These are phyloP conservation scores for Xylocopa sonorina DNA, from an alignment of 1,140 invertebrate genomes.

Conservation along the genomic window DNA sequence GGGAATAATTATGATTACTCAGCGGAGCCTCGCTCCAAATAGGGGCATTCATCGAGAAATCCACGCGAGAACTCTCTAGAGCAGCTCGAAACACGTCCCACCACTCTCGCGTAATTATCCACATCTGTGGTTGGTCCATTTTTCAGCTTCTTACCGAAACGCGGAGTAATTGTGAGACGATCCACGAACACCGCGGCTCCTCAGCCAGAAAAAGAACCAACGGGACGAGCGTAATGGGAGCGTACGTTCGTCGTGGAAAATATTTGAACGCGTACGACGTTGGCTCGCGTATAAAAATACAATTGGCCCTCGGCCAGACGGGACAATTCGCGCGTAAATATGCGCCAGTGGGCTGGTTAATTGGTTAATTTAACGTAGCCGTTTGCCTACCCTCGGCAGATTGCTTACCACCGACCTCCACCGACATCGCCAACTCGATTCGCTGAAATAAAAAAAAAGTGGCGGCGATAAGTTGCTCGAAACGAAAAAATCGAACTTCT, in stretches of 20 bases:
- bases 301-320: background rate
- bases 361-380: conserved; percentile 31
- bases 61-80: background rate
- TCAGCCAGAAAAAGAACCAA: background rate
- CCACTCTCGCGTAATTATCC: background rate
- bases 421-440: too few relatives aligned
- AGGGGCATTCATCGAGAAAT: background rate
- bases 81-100: background rate
- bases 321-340: conserved; percentile 17
- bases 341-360: background rate
- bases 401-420: too few relatives aligned
- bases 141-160: background rate
- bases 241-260: background rate
- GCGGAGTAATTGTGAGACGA: background rate
- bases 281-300: background rate
- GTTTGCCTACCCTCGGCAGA: too few relatives aligned
- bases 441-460: too few relatives aligned
- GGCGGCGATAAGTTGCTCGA: too few relatives aligned
- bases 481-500: too few relatives aligned
- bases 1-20: too few relatives aligned
- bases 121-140: background rate
- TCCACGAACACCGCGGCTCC: too few relatives aligned
- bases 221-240: background rate
- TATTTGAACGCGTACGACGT: conserved; percentile 5
- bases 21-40: background rate